Evolutionary conservation across 37 sponge, comb jelly and placozoan genomes (phyloP).

Genomic region (Ephydatia muelleri): DNA sequence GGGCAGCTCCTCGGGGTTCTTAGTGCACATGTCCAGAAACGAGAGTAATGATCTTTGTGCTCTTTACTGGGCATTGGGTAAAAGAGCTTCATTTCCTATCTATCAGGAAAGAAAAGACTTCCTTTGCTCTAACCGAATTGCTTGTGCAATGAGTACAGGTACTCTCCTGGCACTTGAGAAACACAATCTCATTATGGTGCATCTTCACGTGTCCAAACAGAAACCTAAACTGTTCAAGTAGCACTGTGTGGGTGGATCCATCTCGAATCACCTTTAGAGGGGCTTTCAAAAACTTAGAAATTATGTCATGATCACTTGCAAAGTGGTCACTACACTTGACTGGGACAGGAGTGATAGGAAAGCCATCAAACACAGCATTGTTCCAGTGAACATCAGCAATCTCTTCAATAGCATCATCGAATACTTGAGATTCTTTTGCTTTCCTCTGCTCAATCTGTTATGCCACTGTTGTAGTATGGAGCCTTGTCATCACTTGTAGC

Average conservation of each 20-base stretch:
- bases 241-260: conserved; percentile 11
- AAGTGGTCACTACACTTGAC: conserved; percentile 16
- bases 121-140: background rate
- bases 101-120: background rate
- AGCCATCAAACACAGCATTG: conserved; percentile 19
- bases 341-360: conserved; percentile 4
- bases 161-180: conserved; percentile 1
- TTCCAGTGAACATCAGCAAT: conserved; percentile 21
- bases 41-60: background rate
- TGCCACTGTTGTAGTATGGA: conserved; percentile 17
- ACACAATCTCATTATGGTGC: background rate
- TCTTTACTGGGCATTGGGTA: conserved; percentile 1
- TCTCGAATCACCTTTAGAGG: conserved; percentile 20
- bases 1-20: background rate
- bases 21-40: background rate
- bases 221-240: conserved; percentile 12
- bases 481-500: background rate
- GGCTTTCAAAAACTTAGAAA: conserved; percentile 8
- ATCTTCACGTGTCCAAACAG: conserved; percentile 1
- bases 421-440: conserved; percentile 17
- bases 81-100: background rate
- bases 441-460: conserved; percentile 12
- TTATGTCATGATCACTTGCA: conserved; percentile 12
- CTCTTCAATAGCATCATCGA: conserved; percentile 19
- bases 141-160: background rate